phyloP scores from a whole-genome alignment of 1,140 invertebrate genomes.

The Rhagoletis pomonella region DNA sequence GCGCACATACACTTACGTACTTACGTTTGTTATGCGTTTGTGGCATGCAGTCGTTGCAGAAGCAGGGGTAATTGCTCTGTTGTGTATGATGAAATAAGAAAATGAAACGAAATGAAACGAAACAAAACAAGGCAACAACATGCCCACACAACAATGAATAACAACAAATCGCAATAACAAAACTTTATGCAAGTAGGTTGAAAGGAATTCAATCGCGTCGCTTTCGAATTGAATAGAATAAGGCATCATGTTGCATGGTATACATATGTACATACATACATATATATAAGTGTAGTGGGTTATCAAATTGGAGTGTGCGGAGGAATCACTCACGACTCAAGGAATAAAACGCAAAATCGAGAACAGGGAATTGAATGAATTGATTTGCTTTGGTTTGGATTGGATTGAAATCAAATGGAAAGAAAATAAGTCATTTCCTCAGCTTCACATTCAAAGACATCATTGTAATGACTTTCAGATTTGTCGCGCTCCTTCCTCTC shows the following conservation, averaged over 20 bases:
- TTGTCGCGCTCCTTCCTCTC: not conserved
- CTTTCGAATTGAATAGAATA: constrained; percentile 19
- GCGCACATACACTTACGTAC: too few species aligned
- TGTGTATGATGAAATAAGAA: constrained; percentile 35
- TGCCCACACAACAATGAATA: constrained; percentile 40
- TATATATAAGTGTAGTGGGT: too few species aligned
- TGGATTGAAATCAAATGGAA: constrained; percentile 48
- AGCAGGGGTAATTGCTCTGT: constrained; percentile 47
- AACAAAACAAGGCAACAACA: constrained; percentile 45
- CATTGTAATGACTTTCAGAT: not conserved
- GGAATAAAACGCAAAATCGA: constrained; percentile 29
- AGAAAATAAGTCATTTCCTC: constrained; percentile 53
- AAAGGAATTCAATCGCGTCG: constrained; percentile 26
- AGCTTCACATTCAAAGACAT: not conserved
- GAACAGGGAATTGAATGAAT: constrained; percentile 33
- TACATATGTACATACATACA: not conserved
- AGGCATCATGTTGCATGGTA: constrained; percentile 12
- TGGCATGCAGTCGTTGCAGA: not conserved
- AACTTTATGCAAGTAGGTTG: not conserved
- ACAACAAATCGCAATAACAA: constrained; percentile 33
- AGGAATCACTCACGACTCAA: not conserved
- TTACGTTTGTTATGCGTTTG: not conserved
- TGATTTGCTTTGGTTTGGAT: constrained; percentile 37
- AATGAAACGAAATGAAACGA: not conserved
- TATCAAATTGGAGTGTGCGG: not conserved